phyloP scores from a whole-genome alignment of 2,888 invertebrate genomes.

The Lepidocyrtinus sp. region DNA sequence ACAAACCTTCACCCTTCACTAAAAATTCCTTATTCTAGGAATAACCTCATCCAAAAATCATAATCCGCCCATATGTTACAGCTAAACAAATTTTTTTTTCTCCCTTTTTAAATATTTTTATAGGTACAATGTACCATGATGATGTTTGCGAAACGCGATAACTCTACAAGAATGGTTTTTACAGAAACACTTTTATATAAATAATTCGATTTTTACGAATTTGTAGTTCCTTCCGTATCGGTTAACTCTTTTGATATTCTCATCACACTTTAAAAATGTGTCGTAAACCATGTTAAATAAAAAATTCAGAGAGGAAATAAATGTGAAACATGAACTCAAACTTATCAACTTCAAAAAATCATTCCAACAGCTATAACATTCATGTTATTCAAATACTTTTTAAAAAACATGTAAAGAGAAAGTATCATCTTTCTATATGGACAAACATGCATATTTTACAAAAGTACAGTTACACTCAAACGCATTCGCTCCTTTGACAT shows the following conservation, averaged over 20 bases:
- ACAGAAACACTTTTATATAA: neutral
- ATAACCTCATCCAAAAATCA: slow-evolving; percentile 51
- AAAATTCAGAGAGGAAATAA: slow-evolving; percentile 59
- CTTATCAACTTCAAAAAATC: slow-evolving; percentile 66
- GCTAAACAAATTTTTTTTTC: neutral
- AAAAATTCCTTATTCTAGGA: slow-evolving; percentile 37
- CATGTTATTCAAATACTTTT: neutral
- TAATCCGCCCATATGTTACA: slow-evolving; percentile 19
- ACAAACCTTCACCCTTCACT: slow-evolving; percentile 55
- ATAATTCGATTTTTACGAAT: neutral
- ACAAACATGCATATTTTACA: neutral
- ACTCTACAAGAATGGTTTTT: neutral
- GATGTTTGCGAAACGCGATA: neutral
- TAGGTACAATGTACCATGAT: neutral
- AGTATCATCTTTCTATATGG: slow-evolving; percentile 22
- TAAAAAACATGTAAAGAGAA: neutral
- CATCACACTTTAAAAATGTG: slow-evolving; percentile 57
- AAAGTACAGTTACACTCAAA: neutral
- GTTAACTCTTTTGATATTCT: slow-evolving; percentile 44
- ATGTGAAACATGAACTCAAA: slow-evolving; percentile 66
- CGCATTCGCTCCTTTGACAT: neutral
- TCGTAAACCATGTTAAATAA: slow-evolving; percentile 50
- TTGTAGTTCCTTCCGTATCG: slow-evolving; percentile 27
- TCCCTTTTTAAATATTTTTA: neutral
- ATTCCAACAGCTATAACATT: slow-evolving; percentile 42